A percentile compares a stretch with the other conserved stretches of the same genome.
Evolutionary conservation across 2,113 vertebrate genomes (phyloP).

Genomic region (Cettia cetti): DNA sequence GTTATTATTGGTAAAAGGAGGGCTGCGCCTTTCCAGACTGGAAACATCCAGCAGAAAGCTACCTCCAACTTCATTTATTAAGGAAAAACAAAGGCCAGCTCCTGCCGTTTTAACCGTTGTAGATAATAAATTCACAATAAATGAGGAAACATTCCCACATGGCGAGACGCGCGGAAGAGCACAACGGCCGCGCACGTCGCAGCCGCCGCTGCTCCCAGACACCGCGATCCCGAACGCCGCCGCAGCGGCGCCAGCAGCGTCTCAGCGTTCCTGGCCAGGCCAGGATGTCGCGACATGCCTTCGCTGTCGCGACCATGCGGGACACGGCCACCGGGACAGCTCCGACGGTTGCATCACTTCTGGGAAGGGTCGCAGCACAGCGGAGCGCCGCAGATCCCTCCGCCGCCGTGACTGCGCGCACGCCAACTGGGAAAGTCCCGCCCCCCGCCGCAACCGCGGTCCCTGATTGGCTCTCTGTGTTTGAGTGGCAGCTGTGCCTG

Average conservation of each 20-base stretch:
- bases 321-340: fast-evolving
- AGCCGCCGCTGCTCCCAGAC: fast-evolving
- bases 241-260: too few relatives aligned
- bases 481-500: not conserved
- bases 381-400: not conserved
- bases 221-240: too few relatives aligned
- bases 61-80: not conserved
- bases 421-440: fast-evolving
- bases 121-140: fast-evolving
- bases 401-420: not conserved
- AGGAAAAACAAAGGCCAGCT: fast-evolving
- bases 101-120: fast-evolving
- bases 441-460: not conserved
- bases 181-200: not conserved
- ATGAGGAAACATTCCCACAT: fast-evolving
- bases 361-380: fast-evolving
- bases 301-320: too few relatives aligned
- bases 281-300: not conserved
- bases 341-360: not conserved
- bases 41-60: too few relatives aligned
- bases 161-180: not conserved
- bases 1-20: fast-evolving
- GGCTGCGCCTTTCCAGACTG: fast-evolving
- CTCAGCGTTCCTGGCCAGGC: not conserved
- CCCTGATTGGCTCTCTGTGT: fast-evolving